Percentiles rank a stretch among this genome's conserved stretches.
These are phyloP conservation scores for Thunnus maccoyii DNA, from an alignment of 2,113 vertebrate genomes.

Conservation along the genomic window DNA sequence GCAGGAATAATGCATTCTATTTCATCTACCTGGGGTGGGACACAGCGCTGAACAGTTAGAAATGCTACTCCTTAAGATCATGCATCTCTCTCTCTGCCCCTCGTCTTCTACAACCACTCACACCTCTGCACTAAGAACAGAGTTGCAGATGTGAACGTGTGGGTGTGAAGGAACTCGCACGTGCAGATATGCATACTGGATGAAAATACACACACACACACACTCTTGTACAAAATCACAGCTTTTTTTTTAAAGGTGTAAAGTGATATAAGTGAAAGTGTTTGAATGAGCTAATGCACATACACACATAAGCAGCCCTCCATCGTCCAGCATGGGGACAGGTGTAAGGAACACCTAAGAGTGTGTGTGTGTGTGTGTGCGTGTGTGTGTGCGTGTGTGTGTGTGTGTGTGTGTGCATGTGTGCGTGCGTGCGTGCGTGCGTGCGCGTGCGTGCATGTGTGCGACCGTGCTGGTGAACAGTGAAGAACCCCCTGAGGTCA, in stretches of 20 bases:
- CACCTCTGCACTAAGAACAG: background rate
- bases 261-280: background rate
- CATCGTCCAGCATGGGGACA: constrained; percentile 52
- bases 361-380: constrained; percentile 25
- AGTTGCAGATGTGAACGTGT: background rate
- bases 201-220: background rate
- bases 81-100: constrained; percentile 22
- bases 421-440: background rate
- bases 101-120: constrained; percentile 24
- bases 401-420: constrained; percentile 3
- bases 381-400: constrained; percentile 11
- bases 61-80: constrained; percentile 33
- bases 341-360: constrained; percentile 68
- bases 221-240: background rate
- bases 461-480: constrained; percentile 39
- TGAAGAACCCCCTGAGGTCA: constrained; percentile 72
- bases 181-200: background rate
- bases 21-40: constrained; percentile 81
- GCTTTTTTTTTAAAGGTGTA: constrained; percentile 22
- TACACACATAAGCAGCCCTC: constrained; percentile 40
- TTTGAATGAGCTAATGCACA: background rate
- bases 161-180: background rate
- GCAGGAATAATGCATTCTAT: constrained; percentile 80
- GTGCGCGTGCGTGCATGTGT: background rate
- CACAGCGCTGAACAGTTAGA: constrained; percentile 49